Evolutionary conservation across 2,888 invertebrate genomes (phyloP).

Genomic region (Cerceris ruficornis): DNA sequence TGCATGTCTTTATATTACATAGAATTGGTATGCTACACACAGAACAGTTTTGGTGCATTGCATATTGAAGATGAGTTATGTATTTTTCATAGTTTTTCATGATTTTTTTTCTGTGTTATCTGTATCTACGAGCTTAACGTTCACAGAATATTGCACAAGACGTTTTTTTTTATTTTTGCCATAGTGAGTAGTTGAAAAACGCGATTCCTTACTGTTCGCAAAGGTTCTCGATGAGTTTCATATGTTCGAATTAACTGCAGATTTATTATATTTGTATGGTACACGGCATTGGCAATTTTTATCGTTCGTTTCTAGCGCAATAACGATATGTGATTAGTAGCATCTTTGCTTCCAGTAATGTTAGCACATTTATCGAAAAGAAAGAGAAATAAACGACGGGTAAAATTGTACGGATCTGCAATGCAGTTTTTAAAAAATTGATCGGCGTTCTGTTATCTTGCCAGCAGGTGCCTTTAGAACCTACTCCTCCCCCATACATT

Average conservation of each 20-base stretch:
- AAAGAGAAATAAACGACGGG: slow-evolving; percentile 22
- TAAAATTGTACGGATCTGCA: slow-evolving; percentile 50
- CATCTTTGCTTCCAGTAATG: not conserved
- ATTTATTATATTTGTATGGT: too few relatives aligned
- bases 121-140: slow-evolving; percentile 44
- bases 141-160: slow-evolving; percentile 27
- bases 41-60: slow-evolving; percentile 65
- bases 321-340: too few relatives aligned
- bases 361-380: not conserved
- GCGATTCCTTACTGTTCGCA: too few relatives aligned
- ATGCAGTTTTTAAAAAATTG: slow-evolving; percentile 62
- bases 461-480: slow-evolving; percentile 81
- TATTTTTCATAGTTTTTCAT: slow-evolving; percentile 42
- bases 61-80: slow-evolving; percentile 54
- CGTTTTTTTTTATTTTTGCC: not conserved
- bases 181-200: not conserved
- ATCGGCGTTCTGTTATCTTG: slow-evolving; percentile 79
- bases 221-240: too few relatives aligned
- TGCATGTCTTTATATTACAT: slow-evolving; percentile 61
- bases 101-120: slow-evolving; percentile 29
- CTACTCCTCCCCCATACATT: slow-evolving; percentile 80
- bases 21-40: slow-evolving; percentile 61
- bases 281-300: too few relatives aligned
- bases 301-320: too few relatives aligned
- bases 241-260: too few relatives aligned